Conservation (phyloP, 1,140 invertebrate species). For the Dinothrombium tinctorium region DNA sequence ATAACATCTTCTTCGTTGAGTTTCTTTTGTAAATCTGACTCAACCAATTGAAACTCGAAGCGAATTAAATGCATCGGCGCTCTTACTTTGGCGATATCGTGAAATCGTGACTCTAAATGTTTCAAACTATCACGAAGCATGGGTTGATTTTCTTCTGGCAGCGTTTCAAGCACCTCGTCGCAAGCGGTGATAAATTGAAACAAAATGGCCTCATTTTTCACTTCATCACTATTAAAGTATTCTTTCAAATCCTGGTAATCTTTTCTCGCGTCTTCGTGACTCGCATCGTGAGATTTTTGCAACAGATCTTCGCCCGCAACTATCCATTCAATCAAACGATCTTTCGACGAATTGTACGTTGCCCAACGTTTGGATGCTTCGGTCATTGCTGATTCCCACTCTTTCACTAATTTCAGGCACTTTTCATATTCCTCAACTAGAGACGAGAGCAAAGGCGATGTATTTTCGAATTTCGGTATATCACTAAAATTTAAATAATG, state of each 20-base stretch:
- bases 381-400: background rate
- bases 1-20: background rate
- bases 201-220: background rate
- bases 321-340: background rate
- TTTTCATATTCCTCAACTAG: background rate
- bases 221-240: background rate
- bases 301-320: background rate
- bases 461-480: background rate
- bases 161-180: background rate
- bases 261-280: background rate
- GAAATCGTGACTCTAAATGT: background rate
- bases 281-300: background rate
- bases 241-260: background rate
- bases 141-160: background rate
- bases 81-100: background rate
- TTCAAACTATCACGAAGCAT: background rate
- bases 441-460: background rate
- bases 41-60: slow-evolving; percentile 1
- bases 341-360: background rate
- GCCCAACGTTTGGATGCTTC: background rate
- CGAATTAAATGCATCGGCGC: background rate
- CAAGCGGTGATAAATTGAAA: background rate
- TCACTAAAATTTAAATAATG: background rate
- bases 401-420: background rate
- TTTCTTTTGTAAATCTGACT: background rate